Evolutionary conservation across 2,113 vertebrate species (phyloP), one percentile per base, ranked within the genome.

Genomic region (Etheostoma cragini): DNA sequence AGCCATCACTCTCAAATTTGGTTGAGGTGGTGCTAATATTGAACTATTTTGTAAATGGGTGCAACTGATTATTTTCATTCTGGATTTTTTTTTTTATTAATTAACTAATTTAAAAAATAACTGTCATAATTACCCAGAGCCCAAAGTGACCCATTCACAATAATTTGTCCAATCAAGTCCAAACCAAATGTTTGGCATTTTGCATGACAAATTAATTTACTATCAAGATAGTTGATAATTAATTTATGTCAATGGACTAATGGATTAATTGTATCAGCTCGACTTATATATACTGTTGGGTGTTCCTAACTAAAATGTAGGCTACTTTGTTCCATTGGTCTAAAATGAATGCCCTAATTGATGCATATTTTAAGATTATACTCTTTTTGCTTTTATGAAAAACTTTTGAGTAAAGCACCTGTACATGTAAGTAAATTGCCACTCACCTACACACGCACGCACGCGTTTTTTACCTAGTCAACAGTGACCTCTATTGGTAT

Each of bases 401-500:
- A 38, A 16, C 17, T 2, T 14, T 45, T 56, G 5, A 19, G 8
- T 2, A 24, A 70, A 70, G 33, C 4, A 56, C 35, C 2, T 6
- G 42, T 21, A 38, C 33, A 62, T 38, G n/a, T 7, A 1, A 38
- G 8, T 24, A 61, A 61, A 35, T 45, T 11, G 35, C 8, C 45
- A 12, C 5, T 35, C 6, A 35, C 35, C 8, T 8, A 1, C 17
- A 33, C 6, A 0, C 4, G 26, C 63, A 2, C 17, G 26, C 53
- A 45, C 68, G 57, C 16, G n/a, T n/a, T n/a, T 38, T 42, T 17
- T 35, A 30, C 35, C 6, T 33, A 7, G 16, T 22, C 38, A 73
- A 80, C n/a, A 60, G n/a, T 81, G 56, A 67, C 63, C 54, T 74
- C 79, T 68, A 24, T 19, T 61, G 70, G 13, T 67, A 22, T 45